Conservation (phyloP, 2,797 vertebrate genomes). For the Manis javanica region DNA sequence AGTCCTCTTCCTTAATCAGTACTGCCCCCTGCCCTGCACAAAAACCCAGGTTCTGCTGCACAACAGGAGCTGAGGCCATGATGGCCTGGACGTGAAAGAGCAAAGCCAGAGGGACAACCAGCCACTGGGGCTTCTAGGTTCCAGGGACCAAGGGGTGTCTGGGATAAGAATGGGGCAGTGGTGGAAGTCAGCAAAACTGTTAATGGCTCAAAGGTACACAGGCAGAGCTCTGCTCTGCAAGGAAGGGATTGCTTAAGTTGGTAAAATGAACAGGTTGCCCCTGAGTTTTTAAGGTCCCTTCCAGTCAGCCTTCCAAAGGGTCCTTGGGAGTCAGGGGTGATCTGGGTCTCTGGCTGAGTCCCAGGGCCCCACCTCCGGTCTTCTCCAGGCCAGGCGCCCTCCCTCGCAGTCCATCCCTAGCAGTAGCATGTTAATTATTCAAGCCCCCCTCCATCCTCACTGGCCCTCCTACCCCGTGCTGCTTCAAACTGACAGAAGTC, state of each 20-base stretch:
- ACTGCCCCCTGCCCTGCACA: neutral
- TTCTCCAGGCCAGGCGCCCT: neutral
- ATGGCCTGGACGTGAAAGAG: neutral
- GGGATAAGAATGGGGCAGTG: neutral
- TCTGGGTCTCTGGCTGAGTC: neutral
- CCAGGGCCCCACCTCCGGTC: neutral
- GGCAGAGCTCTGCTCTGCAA: neutral
- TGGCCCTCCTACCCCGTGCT: neutral
- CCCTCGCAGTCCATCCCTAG: fast-evolving
- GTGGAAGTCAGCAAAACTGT: neutral
- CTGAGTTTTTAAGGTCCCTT: neutral
- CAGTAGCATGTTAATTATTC: neutral
- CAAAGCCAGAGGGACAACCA: neutral
- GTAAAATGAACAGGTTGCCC: neutral
- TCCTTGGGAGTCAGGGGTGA: neutral
- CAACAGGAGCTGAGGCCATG: neutral
- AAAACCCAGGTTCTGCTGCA: neutral
- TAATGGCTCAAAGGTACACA: neutral
- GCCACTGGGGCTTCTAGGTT: neutral
- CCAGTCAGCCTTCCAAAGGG: neutral
- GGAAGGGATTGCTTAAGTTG: neutral
- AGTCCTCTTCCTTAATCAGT: neutral
- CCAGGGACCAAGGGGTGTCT: neutral
- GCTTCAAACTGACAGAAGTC: neutral
- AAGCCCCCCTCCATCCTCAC: neutral